Evolutionary conservation across 2,888 invertebrate species (phyloP).

Genomic region (Caenorhabditis sinica): DNA sequence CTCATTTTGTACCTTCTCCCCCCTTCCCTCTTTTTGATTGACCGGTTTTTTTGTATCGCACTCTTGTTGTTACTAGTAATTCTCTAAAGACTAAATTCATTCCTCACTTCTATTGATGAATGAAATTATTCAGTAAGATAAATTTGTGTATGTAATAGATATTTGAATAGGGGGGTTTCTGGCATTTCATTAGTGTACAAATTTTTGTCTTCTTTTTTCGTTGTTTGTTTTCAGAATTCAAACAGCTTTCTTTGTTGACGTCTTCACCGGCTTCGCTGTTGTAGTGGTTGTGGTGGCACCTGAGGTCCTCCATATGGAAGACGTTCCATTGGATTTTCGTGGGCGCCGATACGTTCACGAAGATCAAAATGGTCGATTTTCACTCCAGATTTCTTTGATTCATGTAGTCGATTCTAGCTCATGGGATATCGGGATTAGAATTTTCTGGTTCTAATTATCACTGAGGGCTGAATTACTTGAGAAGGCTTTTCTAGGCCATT

Average conservation of each 20-base stretch:
- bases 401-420: too few relatives aligned
- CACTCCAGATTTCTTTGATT: too few relatives aligned
- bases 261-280: constrained; percentile 38
- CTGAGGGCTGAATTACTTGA: too few relatives aligned
- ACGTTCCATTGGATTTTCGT: constrained; percentile 18
- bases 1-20: constrained; percentile 39
- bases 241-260: constrained; percentile 12
- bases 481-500: too few relatives aligned
- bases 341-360: constrained; percentile 51
- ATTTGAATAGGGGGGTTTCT: constrained; percentile 7
- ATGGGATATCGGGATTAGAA: too few relatives aligned
- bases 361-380: too few relatives aligned
- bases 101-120: constrained; percentile 44
- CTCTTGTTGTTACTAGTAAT: constrained; percentile 55
- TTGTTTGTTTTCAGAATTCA: background rate
- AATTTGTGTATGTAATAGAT: background rate
- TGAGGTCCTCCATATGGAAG: constrained; percentile 52
- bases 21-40: constrained; percentile 22
- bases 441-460: too few relatives aligned
- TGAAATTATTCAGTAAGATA: constrained; percentile 45
- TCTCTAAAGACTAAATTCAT: constrained; percentile 9
- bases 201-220: background rate
- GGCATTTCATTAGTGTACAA: constrained; percentile 46
- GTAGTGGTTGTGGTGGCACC: constrained; percentile 42
- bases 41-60: constrained; percentile 45